Base-by-base conservation (phyloP, 2,113 vertebrate species). In the Corythornis madagascariensis region DNA sequence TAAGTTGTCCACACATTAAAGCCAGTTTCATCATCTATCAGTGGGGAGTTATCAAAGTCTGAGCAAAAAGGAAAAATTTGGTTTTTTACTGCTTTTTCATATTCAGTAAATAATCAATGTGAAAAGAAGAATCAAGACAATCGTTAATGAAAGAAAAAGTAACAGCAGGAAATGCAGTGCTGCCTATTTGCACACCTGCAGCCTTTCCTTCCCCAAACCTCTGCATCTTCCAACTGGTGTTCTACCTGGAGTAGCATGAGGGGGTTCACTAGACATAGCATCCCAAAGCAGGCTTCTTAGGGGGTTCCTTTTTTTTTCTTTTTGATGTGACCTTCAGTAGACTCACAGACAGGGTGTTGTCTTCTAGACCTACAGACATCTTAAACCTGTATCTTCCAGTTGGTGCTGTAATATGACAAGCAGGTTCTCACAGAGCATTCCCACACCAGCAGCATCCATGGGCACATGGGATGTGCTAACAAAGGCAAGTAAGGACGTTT, bases 41-140 rank as follows among this genome's bases (percentile, higher is more conserved):
- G 14, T 15, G 38, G 14, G 31, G 21, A 81, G 20, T 31, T 50
- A 53, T 28, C 43, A 89, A 48, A 70, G 18, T 66, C 47, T 75
- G 40, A 89, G 60, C 9, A 61, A 53, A 70, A 11, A 31, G 13
- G 13, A 31, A 43, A 64, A 85, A 64, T 20, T 6, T 38, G 12
- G 19, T 3, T 48, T 84, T 89, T 56, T 55, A 52, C 20, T 69
- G 11, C 5, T 77, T 90, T 81, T 56, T 77, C 21, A 43, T 52
- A 28, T 22, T 53, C 8, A 19, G 38, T n/a, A 74, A 76, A 75
- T 74, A 75, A 83, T n/a, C 28, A 35, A 11, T 2, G 4, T 12
- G 5, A 75, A 82, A 19, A 70, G 85, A 94, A 86, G 19, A 72
- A 69, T 83, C 26, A 87, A 64, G 42, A 89, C 82, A 80, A 48